Conservation (phyloP, 2,113 vertebrate species). For the Glareola pratincola region DNA sequence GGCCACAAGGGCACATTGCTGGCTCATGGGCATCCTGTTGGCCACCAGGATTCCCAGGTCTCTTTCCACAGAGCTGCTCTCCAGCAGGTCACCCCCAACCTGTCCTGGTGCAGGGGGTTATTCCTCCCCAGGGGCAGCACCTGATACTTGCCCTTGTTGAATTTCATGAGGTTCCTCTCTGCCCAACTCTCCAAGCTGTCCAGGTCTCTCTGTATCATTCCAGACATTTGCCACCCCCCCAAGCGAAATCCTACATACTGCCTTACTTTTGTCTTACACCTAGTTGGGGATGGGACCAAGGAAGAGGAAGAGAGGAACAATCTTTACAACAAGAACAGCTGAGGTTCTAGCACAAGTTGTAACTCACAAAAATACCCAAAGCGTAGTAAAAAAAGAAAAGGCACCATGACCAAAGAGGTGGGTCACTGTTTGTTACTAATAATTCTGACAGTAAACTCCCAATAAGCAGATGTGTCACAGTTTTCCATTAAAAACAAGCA, state of each 20-base stretch:
- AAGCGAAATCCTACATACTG: not conserved
- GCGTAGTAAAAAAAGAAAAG: not conserved
- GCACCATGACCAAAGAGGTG: not conserved
- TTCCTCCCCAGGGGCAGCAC: no score
- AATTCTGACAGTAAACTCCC: not conserved
- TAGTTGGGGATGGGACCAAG: not conserved
- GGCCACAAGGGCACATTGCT: no score
- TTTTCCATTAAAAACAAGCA: not conserved
- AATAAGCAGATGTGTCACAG: accelerated
- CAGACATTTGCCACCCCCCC: not conserved
- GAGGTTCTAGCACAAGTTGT: not conserved
- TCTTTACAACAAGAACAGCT: not conserved
- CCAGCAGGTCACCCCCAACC: no score
- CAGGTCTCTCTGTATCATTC: no score
- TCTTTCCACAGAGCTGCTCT: no score
- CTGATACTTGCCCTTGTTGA: no score
- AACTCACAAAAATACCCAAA: not conserved
- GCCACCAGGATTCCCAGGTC: no score
- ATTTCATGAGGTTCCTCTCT: no score
- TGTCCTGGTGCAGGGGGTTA: no score
- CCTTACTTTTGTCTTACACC: not conserved
- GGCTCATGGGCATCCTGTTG: no score
- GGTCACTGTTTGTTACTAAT: not conserved
- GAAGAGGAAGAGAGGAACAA: not conserved
- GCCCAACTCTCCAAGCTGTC: no score